phyloP scores from a whole-genome alignment of 2,888 invertebrate species.

The Antitype chi region DNA sequence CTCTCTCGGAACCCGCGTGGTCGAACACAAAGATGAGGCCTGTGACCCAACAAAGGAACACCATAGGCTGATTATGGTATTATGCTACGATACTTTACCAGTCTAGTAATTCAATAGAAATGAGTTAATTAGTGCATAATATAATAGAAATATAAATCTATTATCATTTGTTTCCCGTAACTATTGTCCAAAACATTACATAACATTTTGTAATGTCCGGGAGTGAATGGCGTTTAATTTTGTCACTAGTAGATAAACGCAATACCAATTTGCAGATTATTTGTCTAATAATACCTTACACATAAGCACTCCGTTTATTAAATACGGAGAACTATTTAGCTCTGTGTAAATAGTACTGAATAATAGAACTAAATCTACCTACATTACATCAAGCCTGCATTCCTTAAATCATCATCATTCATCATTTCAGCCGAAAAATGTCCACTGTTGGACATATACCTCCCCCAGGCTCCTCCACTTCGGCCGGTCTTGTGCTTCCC shows the following conservation, averaged over 20 bases:
- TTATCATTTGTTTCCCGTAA: neutral
- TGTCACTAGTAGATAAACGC: conserved; percentile 20
- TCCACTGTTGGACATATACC: too few species aligned
- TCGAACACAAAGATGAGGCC: too few species aligned
- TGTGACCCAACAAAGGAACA: too few species aligned
- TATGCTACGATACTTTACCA: neutral
- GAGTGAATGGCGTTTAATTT: conserved; percentile 5
- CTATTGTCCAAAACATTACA: neutral
- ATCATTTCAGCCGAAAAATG: too few species aligned
- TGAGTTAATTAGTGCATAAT: neutral
- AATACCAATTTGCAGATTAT: conserved; percentile 6
- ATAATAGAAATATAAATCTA: neutral
- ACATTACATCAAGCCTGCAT: neutral
- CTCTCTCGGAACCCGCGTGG: too few species aligned
- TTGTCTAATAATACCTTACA: conserved; percentile 3
- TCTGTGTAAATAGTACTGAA: too few species aligned
- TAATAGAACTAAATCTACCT: neutral
- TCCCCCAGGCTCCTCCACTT: too few species aligned
- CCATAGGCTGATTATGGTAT: too few species aligned
- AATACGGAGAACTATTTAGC: conserved; percentile 5
- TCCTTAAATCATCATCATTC: too few species aligned
- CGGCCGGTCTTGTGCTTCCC: too few species aligned
- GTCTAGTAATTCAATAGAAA: neutral
- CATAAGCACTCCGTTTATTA: conserved; percentile 5
- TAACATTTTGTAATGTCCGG: neutral